These are phyloP conservation scores for Drosophila fulvimacula DNA, from an alignment of 2,888 invertebrate species.

Conservation along the genomic window DNA sequence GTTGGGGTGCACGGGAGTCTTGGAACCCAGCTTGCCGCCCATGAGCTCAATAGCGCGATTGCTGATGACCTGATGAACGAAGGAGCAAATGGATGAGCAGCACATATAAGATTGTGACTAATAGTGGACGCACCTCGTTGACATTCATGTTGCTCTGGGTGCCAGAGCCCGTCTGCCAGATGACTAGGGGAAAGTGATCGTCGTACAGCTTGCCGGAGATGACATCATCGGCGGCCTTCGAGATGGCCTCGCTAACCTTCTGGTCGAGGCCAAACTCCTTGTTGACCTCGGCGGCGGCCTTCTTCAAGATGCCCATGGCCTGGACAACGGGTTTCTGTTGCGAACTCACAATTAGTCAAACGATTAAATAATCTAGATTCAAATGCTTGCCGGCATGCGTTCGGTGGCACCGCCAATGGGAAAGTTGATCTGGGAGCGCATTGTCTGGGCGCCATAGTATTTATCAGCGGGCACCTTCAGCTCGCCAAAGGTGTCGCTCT, in stretches of 20 bases:
- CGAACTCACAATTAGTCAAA: neutral
- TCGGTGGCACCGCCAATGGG: conserved; percentile 97
- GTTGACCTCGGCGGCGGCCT: conserved; percentile 98
- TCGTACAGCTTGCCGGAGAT: conserved; percentile 96
- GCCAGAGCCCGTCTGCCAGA: conserved; percentile 99
- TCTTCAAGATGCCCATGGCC: conserved; percentile 98
- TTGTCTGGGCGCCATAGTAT: conserved; percentile 98
- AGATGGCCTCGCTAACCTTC: conserved; percentile 95
- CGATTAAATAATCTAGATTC: neutral
- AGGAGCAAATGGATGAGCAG: neutral
- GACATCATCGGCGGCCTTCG: conserved; percentile 96
- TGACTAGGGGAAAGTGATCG: conserved; percentile 98
- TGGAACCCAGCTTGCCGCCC: conserved; percentile 96
- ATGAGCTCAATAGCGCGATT: conserved; percentile 95
- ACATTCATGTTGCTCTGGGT: conserved; percentile 99
- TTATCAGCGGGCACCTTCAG: conserved; percentile 95
- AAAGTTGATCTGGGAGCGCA: conserved; percentile 97
- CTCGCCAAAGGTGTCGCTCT: conserved; percentile 98
- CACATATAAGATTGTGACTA: neutral
- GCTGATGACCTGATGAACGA: conserved; percentile 89
- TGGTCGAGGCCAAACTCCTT: conserved; percentile 95
- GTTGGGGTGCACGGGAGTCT: conserved; percentile 98
- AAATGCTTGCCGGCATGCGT: conserved; percentile 94
- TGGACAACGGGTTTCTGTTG: conserved; percentile 94
- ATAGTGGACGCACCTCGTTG: conserved; percentile 90